A percentile compares a stretch with the other conserved stretches of the same genome.
phyloP scores from a whole-genome alignment of 1,140 invertebrate genomes.

The Aphaenogaster floridana region DNA sequence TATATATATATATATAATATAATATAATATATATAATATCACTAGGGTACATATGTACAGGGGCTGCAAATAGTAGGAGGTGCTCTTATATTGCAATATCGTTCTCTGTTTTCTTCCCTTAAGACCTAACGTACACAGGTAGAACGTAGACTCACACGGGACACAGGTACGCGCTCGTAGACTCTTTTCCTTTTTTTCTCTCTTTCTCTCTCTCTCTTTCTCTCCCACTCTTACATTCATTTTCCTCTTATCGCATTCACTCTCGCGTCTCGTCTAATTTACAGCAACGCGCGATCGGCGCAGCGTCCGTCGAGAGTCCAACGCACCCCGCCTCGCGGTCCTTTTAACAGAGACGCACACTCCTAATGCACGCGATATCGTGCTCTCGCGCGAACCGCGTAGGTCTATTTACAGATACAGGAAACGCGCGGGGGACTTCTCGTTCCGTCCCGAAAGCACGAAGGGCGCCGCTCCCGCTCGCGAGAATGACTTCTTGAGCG shows the following conservation, averaged over 20 bases:
- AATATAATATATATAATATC: conserved; percentile 85
- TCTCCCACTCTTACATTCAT: neutral
- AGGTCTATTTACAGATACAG: conserved; percentile 76
- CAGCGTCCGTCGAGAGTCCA: conserved; percentile 54
- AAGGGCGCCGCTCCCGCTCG: conserved; percentile 32
- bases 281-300: conserved; percentile 70
- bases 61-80: conserved; percentile 82
- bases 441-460: conserved; percentile 46
- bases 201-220: conserved; percentile 26
- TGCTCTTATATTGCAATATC: conserved; percentile 83
- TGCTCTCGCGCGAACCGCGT: conserved; percentile 70
- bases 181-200: conserved; percentile 43
- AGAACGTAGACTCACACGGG: conserved; percentile 59
- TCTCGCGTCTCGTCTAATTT: conserved; percentile 73
- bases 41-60: conserved; percentile 87
- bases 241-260: neutral
- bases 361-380: conserved; percentile 37
- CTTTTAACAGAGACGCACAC: conserved; percentile 41
- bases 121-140: conserved; percentile 61
- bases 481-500: conserved; percentile 37
- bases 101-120: conserved; percentile 66
- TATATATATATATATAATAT: conserved; percentile 80
- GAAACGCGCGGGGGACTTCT: conserved; percentile 61
- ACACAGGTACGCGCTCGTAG: conserved; percentile 58
- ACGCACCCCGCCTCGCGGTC: conserved; percentile 45